Evolutionary conservation across 1,140 invertebrate genomes (phyloP), one percentile per base, ranked within the genome.

Genomic region (Drosophila virilis): DNA sequence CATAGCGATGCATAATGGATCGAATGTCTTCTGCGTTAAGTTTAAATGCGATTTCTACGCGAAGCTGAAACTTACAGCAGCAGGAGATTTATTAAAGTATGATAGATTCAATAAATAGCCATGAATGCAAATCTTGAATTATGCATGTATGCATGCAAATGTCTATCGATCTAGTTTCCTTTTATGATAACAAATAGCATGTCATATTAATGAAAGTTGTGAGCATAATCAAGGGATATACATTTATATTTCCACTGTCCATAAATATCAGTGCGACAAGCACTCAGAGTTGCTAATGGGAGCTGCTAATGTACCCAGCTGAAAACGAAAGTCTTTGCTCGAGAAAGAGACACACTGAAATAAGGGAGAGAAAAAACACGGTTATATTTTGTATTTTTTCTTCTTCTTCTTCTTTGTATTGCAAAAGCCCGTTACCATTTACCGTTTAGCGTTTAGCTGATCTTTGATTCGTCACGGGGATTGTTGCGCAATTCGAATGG

Each of bases 271-370:
- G 32, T 42, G 9, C 15, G 38, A 32, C 17, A 50, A 35, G 8
- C n/a, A 37, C 37, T 22, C 15, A 45, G 7, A 52, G 33, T 45
- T 52, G 68, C 43, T 70, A 72, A 72, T 68, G 38, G 42, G 17
- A 48, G 5, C 40, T 35, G 65, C 42, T 68, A 68, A 73, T 73
- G 28, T 61, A 37, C 42, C 15, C 28, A 74, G 37, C 28, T 69
- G 66, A 74, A 74, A 74, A 4, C 66, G 72, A 74, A 74, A 74
- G 66, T 60, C 38, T 60, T 40, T 8, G 9, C 12, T 12, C 13
- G 28, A 33, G 22, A 15, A 15, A n/a, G 33, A 7, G 33, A 7
- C 32, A 42, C 51, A 45, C 37, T 32, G 22, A 38, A 37, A 33
- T 22, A 52, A 48, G 40, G 12, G n/a, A 57, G 37, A 65, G 51